These are phyloP conservation scores for Salvelinus namaycush DNA, from an alignment of 2,113 vertebrate species.

Conservation along the genomic window DNA sequence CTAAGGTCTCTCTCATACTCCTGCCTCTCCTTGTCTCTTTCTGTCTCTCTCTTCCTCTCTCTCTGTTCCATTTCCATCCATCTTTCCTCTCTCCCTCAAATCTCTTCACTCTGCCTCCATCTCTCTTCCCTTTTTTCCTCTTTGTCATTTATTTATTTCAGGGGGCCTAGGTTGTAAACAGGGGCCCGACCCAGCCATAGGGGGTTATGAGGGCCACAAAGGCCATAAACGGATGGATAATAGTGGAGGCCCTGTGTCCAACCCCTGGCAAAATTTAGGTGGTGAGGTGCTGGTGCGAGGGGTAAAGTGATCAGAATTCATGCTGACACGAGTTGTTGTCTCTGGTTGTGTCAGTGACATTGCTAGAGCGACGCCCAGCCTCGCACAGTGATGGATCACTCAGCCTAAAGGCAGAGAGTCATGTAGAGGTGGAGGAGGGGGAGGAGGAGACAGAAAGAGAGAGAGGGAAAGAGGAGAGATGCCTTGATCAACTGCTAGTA, in stretches of 20 bases:
- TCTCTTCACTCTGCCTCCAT: constrained; percentile 6
- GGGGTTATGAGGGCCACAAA: constrained; percentile 16
- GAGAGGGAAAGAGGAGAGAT: constrained; percentile 27
- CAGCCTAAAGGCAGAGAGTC: constrained; percentile 35
- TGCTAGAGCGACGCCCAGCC: constrained; percentile 60
- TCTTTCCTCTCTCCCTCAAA: constrained; percentile 17
- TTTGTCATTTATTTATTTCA: constrained; percentile 6
- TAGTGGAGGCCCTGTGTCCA: constrained; percentile 5
- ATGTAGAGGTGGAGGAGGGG: constrained; percentile 14
- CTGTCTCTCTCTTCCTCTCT: not conserved
- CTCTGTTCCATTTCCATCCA: constrained; percentile 17
- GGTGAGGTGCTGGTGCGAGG: constrained; percentile 19
- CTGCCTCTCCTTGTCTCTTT: constrained; percentile 5
- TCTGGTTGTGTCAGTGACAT: constrained; percentile 35
- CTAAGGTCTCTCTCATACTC: not conserved
- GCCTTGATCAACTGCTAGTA: constrained; percentile 40
- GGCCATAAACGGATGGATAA: constrained; percentile 41
- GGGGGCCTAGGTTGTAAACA: not conserved
- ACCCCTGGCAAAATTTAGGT: constrained; percentile 44
- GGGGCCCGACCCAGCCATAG: not conserved
- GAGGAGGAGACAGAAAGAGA: no score
- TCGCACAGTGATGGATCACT: constrained; percentile 51
- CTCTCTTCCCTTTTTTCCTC: not conserved
- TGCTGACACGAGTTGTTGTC: constrained; percentile 53
- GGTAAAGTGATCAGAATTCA: constrained; percentile 37